Evolutionary conservation across 2,888 invertebrate genomes (phyloP).

Genomic region (Acleris sparsana): DNA sequence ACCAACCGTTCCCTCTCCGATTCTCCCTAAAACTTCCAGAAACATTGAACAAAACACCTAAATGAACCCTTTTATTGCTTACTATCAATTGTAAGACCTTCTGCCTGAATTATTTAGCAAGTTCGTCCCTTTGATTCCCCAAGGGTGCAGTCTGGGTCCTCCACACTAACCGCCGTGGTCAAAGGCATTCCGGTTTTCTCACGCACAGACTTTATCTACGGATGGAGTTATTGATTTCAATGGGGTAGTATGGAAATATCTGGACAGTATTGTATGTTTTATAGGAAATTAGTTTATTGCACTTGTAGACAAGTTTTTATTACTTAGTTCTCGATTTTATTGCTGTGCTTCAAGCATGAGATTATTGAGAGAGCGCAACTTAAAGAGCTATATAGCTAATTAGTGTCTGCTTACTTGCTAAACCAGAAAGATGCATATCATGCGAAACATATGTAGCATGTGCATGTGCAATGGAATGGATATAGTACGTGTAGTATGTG

Average conservation of each 20-base stretch:
- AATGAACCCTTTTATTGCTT: conserved; percentile 36
- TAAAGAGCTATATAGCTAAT: no score
- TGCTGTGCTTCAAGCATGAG: no score
- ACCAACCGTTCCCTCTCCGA: not conserved
- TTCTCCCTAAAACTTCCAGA: conserved; percentile 14
- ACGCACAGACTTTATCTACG: conserved; percentile 26
- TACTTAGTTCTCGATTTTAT: no score
- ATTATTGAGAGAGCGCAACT: no score
- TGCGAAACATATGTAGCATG: no score
- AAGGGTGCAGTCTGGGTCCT: conserved; percentile 14
- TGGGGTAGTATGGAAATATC: not conserved
- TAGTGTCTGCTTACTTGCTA: no score
- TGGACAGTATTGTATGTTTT: no score
- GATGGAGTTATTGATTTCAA: conserved; percentile 31
- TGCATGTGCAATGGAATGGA: no score
- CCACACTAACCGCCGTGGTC: conserved; percentile 31
- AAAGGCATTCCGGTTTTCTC: conserved; percentile 26
- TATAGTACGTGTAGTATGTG: no score
- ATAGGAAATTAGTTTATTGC: no score
- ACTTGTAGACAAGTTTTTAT: no score
- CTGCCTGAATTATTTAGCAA: conserved; percentile 36
- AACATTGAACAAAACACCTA: conserved; percentile 32
- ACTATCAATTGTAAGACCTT: conserved; percentile 35
- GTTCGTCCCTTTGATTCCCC: conserved; percentile 33
- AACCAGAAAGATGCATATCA: no score